Evolutionary conservation across 2,888 invertebrate genomes (phyloP), one percentile per base, ranked within the genome.

Genomic region (Unio delphinus): DNA sequence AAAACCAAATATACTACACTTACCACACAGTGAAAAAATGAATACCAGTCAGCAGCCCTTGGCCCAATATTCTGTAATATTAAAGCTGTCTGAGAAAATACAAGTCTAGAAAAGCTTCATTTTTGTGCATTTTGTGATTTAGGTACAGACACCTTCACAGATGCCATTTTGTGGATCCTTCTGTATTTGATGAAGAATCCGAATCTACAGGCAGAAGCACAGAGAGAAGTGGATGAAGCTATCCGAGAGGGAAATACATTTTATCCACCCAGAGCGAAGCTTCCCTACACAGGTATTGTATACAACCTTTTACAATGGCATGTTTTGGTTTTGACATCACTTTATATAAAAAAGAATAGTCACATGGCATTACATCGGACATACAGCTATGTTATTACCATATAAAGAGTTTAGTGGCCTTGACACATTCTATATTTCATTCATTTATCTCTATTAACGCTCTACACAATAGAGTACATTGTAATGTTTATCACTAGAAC

Each of bases 71-170:
- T 45, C 15, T 45, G 28, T 58, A 20, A 65, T 26, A 65, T 45
- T 23, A n/a, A 15, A 65, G 34, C 8, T 30, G 34, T 26, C 23
- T 23, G 23, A 57, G 20, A 57, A 57, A 28, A 45, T 28, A 57
- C 23, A 65, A 26, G 30, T 65, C 28, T 59, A 65, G 26, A 59
- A 11, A 45, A 45, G 15, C 45, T 45, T 15, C 45, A 45, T 45
- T 45, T 45, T 11, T 45, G 23, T 45, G 45, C 15, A 15, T 61
- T 54, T 62, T 57, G n/a, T 67, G 17, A 55, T 45, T 18, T 30
- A 80, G 82, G 80, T 1, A 68, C 71, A 26, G 79, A 81, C 30
- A 82, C 77, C 8, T 61, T 73, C 15, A 58, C 72, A 4, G 64
- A 67, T 54, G 64, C 71, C 1, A 64, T 73, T 15, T 30, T 66